phyloP scores from a whole-genome alignment of 1,140 invertebrate species.

The Platyscapa corneri region DNA sequence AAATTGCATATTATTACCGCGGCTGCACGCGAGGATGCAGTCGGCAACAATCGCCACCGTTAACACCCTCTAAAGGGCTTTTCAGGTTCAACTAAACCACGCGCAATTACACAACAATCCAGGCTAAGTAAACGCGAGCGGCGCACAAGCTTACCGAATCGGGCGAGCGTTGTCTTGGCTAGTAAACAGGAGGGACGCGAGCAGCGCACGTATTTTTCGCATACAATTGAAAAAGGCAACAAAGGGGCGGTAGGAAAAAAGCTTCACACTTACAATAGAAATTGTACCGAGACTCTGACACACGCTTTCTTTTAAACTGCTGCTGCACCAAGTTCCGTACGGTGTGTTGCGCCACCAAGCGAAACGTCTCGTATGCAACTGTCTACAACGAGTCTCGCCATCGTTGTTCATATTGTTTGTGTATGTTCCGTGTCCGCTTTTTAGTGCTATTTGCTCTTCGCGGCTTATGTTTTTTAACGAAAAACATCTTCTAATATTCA shows the following conservation, averaged over 20 bases:
- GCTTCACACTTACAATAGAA: not conserved
- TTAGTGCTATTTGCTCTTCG: too few species aligned
- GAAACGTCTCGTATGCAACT: not conserved
- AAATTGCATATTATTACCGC: slow-evolving; percentile 24
- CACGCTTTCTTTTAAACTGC: not conserved
- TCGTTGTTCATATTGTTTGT: not conserved
- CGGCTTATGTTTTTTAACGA: not conserved
- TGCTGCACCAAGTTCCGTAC: not conserved
- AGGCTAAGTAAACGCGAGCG: slow-evolving; percentile 15
- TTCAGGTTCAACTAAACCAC: not conserved
- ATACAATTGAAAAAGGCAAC: not conserved
- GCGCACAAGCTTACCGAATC: not conserved
- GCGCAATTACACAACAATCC: slow-evolving; percentile 39
- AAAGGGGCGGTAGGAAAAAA: slow-evolving; percentile 17
- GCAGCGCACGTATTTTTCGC: not conserved
- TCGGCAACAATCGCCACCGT: slow-evolving; percentile 5
- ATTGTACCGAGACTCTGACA: not conserved
- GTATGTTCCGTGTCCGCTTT: not conserved
- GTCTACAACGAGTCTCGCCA: not conserved
- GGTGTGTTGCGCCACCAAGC: not conserved
- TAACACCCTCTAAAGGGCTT: slow-evolving; percentile 12
- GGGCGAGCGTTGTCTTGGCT: not conserved
- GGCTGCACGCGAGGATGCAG: not conserved
- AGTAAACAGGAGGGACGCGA: not conserved
- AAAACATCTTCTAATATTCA: not conserved